Percentiles rank a stretch among this genome's conserved stretches.
phyloP scores from a whole-genome alignment of 1,140 invertebrate species.

The Armadillidium nasatum region DNA sequence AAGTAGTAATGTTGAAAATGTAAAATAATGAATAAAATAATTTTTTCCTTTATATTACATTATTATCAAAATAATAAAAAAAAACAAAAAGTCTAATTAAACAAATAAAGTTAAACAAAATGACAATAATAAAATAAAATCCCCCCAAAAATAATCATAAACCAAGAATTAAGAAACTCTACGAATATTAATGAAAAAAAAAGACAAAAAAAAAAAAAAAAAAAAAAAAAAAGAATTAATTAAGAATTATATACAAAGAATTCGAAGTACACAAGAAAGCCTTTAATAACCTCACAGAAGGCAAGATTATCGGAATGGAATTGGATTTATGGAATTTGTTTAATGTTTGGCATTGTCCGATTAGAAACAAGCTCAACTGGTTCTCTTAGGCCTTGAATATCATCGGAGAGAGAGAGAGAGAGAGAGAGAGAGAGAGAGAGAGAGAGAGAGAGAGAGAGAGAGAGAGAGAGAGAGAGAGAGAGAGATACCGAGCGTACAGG shows the following conservation, averaged over 20 bases:
- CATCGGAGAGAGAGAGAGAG: background rate
- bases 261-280: background rate
- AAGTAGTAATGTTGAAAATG: too few species aligned
- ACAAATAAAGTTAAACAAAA: background rate
- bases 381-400: background rate
- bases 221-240: background rate
- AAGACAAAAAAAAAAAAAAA: conserved; percentile 4
- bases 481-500: too few species aligned
- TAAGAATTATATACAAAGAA: background rate
- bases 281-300: conserved; percentile 1
- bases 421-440: too few species aligned
- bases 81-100: background rate
- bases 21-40: too few species aligned
- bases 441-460: too few species aligned
- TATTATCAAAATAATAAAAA: background rate
- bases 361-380: background rate
- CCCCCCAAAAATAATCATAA: background rate
- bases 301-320: background rate
- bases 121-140: too few species aligned
- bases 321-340: conserved; percentile 8
- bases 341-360: conserved; percentile 3
- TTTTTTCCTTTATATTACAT: too few species aligned
- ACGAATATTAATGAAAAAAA: background rate
- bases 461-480: too few species aligned
- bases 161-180: background rate